These are phyloP conservation scores for Mergus octosetaceus DNA, from an alignment of 2,797 vertebrate species.

Conservation along the genomic window DNA sequence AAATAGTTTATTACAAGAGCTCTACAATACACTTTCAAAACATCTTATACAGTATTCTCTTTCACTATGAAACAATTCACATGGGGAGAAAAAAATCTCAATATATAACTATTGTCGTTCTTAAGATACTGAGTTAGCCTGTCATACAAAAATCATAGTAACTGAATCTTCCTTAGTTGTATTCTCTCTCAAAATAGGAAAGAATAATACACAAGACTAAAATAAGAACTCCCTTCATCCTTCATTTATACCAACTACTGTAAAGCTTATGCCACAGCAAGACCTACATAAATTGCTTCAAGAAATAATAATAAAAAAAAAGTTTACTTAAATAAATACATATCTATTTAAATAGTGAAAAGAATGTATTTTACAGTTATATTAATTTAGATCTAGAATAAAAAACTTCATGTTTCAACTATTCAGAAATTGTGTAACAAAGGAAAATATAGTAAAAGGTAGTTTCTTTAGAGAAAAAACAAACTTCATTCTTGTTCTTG, in stretches of 20 bases:
- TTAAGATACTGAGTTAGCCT: conserved; percentile 37
- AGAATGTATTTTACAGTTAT: neutral
- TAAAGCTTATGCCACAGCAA: neutral
- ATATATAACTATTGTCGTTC: neutral
- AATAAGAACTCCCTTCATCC: neutral
- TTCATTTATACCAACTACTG: neutral
- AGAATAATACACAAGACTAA: neutral
- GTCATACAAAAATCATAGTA: conserved; percentile 27
- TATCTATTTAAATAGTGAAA: conserved; percentile 17
- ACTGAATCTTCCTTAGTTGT: conserved; percentile 11
- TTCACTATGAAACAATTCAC: conserved; percentile 75
- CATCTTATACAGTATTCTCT: conserved; percentile 68
- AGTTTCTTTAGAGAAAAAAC: neutral
- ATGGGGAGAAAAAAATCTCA: conserved; percentile 34
- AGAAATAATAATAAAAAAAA: neutral
- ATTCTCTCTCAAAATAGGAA: conserved; percentile 35
- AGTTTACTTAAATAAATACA: conserved; percentile 43
- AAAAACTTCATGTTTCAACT: neutral
- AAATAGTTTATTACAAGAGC: conserved; percentile 70
- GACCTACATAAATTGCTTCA: neutral
- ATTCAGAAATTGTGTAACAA: neutral
- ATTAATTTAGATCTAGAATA: neutral
- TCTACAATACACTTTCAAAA: conserved; percentile 66
- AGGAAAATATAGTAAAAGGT: neutral
- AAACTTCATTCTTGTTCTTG: neutral